Conservation (phyloP, 2,888 invertebrate genomes). For the Eurois occulta region DNA sequence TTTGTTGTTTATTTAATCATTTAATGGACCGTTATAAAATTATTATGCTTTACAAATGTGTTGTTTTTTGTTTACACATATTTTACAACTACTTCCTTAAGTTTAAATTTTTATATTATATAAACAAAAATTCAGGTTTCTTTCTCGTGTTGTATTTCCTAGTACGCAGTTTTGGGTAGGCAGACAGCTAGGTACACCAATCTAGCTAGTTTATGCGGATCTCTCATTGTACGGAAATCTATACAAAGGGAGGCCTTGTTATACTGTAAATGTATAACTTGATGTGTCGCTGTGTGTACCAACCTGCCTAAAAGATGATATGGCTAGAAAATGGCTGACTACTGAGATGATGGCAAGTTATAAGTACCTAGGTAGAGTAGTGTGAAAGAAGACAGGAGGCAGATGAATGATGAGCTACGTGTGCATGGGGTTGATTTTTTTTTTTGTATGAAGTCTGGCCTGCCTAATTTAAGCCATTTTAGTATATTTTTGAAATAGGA, state of each 20-base stretch:
- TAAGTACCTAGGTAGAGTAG: not conserved
- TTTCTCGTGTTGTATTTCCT: not conserved
- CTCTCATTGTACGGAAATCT: too few relatives aligned
- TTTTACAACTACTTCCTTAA: slow-evolving; percentile 45
- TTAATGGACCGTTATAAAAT: slow-evolving; percentile 42
- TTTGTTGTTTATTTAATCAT: slow-evolving; percentile 28
- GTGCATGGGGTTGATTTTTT: not conserved
- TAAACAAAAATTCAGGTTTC: slow-evolving; percentile 19
- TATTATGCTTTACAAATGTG: slow-evolving; percentile 7
- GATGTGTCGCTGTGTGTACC: too few relatives aligned
- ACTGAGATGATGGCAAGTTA: not conserved
- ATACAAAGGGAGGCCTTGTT: too few relatives aligned
- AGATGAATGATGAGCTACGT: not conserved
- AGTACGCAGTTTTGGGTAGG: not conserved
- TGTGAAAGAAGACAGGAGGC: not conserved
- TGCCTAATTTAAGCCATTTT: not conserved
- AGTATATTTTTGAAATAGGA: not conserved
- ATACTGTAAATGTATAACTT: too few relatives aligned
- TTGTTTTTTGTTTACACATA: slow-evolving; percentile 49
- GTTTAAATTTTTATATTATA: slow-evolving; percentile 15
- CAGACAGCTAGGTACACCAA: not conserved
- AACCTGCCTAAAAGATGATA: not conserved
- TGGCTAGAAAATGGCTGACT: not conserved
- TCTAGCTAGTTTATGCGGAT: too few relatives aligned
- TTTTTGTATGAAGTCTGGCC: not conserved